These are phyloP conservation scores for Drosophila arawakana DNA, from an alignment of 1,140 invertebrate genomes.

Conservation along the genomic window DNA sequence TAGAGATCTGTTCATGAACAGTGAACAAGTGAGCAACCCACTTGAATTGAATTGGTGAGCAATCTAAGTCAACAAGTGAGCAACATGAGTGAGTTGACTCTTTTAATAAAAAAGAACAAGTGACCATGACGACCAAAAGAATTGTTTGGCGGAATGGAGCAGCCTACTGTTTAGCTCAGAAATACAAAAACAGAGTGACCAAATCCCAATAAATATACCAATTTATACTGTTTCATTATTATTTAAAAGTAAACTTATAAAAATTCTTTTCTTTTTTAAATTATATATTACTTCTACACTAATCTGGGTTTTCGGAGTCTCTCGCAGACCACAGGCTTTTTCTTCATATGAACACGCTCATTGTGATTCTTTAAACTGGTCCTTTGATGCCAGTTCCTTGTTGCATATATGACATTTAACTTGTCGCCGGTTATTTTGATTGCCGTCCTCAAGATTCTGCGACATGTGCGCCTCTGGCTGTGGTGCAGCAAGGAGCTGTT, in stretches of 20 bases:
- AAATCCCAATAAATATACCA: not conserved
- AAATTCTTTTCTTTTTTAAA: not conserved
- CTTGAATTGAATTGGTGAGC: too few relatives aligned
- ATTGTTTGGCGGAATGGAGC: too few relatives aligned
- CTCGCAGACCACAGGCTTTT: conserved; percentile 83
- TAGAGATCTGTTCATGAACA: too few relatives aligned
- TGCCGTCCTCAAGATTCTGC: not conserved
- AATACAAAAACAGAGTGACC: not conserved
- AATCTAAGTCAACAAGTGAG: too few relatives aligned
- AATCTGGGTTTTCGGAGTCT: conserved; percentile 25
- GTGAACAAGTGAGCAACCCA: too few relatives aligned
- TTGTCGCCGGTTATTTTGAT: not conserved
- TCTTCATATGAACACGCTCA: conserved; percentile 83
- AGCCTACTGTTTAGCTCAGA: too few relatives aligned
- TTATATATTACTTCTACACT: not conserved
- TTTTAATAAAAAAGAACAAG: too few relatives aligned
- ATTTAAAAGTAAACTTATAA: not conserved
- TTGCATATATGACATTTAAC: conserved; percentile 71
- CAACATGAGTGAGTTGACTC: too few relatives aligned
- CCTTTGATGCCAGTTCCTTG: conserved; percentile 64
- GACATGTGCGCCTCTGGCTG: not conserved
- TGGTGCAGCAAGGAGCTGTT: conserved; percentile 8
- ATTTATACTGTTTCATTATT: too few relatives aligned
- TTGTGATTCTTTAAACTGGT: conserved; percentile 76
- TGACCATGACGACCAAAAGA: too few relatives aligned